Base-by-base conservation (phyloP, 37 sponge, comb jelly and placozoan genomes). In the Halisarca cf. caerulea region DNA sequence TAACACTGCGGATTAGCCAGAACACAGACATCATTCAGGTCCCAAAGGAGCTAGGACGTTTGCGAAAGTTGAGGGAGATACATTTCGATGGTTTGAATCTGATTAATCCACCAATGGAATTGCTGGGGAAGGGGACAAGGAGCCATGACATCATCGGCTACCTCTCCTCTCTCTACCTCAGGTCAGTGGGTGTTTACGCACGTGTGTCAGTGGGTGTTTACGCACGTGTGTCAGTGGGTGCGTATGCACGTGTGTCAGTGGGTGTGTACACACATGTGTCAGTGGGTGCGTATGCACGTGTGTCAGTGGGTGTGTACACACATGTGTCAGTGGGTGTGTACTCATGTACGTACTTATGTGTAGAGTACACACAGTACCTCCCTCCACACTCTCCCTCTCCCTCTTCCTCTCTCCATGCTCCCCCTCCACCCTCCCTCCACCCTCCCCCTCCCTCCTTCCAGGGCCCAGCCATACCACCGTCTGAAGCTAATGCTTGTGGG, bases 401-500 rank as follows among this genome's bases (percentile, higher is more conserved):
- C 51, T 11, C 51, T 47, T 11, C 6, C 6, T 11, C 51, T n/a
- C n/a, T 47, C 51, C 6, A 47, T 47, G 51, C 51, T 11, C 51
- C 51, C 51, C 11, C 51, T 11, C 51, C 51, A 14, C 51, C 51
- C 51, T 11, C 11, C 51, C 6, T 14, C 51, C 51, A 17, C n/a
- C 18, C 43, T 8, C 61, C 28, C 24, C 18, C 9, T 32, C 18
- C 44, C 61, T 62, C 30, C n/a, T 15, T 25, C 5, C 86, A 92
- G 96, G 33, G 88, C 92, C n/a, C 86, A 91, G 4, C 97, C 95
- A 0, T 96, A 96, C 74, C 97, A 92, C 53, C 62, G 97, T 9
- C 89, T 96, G 87, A 94, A 94, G 66, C 86, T 96, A 59, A 96
- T 96, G 97, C 37, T 94, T 8, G 95, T 94, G 23, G 97, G 97